A percentile compares a stretch with the other conserved stretches of the same genome.
These are phyloP conservation scores for Pherbina coryleti DNA, from an alignment of 2,888 invertebrate species.

Conservation along the genomic window DNA sequence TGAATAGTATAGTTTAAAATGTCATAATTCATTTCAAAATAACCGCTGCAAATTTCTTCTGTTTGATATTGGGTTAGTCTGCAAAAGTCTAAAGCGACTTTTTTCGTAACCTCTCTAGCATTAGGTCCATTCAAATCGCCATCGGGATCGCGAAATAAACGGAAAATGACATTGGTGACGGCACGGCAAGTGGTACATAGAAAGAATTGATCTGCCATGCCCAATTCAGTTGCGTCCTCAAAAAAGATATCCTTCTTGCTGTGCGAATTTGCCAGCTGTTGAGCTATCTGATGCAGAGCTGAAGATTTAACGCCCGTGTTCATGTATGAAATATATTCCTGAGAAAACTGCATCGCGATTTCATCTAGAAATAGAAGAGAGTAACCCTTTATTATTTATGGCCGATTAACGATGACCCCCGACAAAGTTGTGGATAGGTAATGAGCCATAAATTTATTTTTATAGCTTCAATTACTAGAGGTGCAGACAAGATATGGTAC, in stretches of 20 bases:
- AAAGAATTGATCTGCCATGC: constrained; percentile 56
- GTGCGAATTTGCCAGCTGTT: constrained; percentile 54
- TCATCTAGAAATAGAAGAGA: constrained; percentile 50
- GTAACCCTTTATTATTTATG: too few relatives aligned
- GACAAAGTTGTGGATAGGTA: too few relatives aligned
- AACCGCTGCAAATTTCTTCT: constrained; percentile 75
- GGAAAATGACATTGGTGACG: constrained; percentile 53
- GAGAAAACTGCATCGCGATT: constrained; percentile 58
- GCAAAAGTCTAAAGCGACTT: constrained; percentile 71
- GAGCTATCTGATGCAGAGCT: constrained; percentile 52
- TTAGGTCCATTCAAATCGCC: constrained; percentile 66
- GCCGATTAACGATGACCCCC: too few relatives aligned
- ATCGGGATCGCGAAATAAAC: constrained; percentile 70
- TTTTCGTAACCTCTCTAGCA: constrained; percentile 61
- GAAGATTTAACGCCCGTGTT: constrained; percentile 56
- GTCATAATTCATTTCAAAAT: constrained; percentile 76
- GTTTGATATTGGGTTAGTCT: constrained; percentile 72
- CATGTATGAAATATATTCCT: constrained; percentile 58
- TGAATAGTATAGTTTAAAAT: constrained; percentile 74
- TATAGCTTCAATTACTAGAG: too few relatives aligned
- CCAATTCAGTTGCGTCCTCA: constrained; percentile 54
- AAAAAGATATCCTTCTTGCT: constrained; percentile 55
- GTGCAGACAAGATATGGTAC: too few relatives aligned
- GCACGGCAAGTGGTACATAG: constrained; percentile 63
- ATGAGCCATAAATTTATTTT: too few relatives aligned